Evolutionary conservation across 2,888 invertebrate species (phyloP).

Genomic region (Xylota sylvarum): DNA sequence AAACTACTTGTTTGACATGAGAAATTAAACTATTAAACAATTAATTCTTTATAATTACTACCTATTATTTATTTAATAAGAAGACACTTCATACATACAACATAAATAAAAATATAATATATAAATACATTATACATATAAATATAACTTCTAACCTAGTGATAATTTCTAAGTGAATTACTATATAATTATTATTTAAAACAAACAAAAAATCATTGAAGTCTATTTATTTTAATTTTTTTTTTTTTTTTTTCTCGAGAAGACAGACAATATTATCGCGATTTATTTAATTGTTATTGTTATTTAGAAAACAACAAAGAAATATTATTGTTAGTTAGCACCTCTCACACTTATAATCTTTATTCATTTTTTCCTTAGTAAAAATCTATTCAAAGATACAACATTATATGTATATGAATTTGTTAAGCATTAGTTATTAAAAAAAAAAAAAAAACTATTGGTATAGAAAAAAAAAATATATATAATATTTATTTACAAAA

Average conservation of each 20-base stretch:
- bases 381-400: slow-evolving; percentile 65
- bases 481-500: slow-evolving; percentile 35
- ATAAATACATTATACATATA: slow-evolving; percentile 51
- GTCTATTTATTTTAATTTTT: slow-evolving; percentile 53
- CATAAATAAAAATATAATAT: slow-evolving; percentile 25
- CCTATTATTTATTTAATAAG: slow-evolving; percentile 62
- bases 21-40: slow-evolving; percentile 46
- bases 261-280: slow-evolving; percentile 35
- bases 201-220: slow-evolving; percentile 12
- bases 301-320: slow-evolving; percentile 23
- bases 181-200: slow-evolving; percentile 31
- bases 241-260: slow-evolving; percentile 43
- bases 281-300: slow-evolving; percentile 40
- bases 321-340: slow-evolving; percentile 20
- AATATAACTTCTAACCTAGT: slow-evolving; percentile 56
- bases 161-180: slow-evolving; percentile 65
- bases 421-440: slow-evolving; percentile 24
- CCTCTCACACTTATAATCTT: slow-evolving; percentile 28
- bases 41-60: slow-evolving; percentile 38
- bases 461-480: slow-evolving; percentile 12
- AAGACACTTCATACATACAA: slow-evolving; percentile 44
- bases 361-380: slow-evolving; percentile 47
- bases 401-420: slow-evolving; percentile 18
- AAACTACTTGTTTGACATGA: slow-evolving; percentile 67
- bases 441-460: slow-evolving; percentile 12